Base-by-base conservation (phyloP, 2,888 invertebrate genomes). In the Entomobrya proxima region DNA sequence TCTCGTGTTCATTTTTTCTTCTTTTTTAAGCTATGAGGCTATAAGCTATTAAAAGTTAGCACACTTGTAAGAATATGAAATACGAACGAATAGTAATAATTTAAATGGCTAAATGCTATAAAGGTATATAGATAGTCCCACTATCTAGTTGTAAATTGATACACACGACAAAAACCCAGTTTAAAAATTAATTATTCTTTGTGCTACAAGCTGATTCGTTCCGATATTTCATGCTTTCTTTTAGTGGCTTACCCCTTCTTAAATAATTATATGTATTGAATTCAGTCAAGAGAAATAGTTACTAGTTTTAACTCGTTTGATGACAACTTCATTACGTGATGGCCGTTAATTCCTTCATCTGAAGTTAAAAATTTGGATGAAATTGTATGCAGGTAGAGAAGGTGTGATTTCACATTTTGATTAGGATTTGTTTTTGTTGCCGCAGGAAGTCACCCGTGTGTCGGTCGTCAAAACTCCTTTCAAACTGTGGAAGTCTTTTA, bases 211-310 rank as follows among this genome's bases (percentile, higher is more conserved):
- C 55, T 64, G 30, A 58, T 76, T 35, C 69, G 44, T 44, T 84
- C 69, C 21, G 40, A 35, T 37, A 55, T 52, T 52, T 74, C 69
- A 69, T 24, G 32, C 47, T 67, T 18, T 35, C 50, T 67, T 67
- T 37, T 32, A 32, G 55, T 40, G 37, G 35, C 67, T 50, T 40
- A n/a, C 35, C 44, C 35, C 21, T 35, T 67, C 44, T 67, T 18
- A 30, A 64, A 67, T 77, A 67, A 55, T 72, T 52, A 74, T 72
- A 81, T 72, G 67, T 77, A 77, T 72, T 69, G 44, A 85, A 85
- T 85, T 85, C 84, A 85, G 84, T 85, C 84, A 55, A 67, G 78
- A 69, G 47, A 67, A 83, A 76, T 83, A 75, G 61, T 82, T 72
- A 75, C 82, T 76, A 74, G 74, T 74, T 74, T 24, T 6, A 5